Evolutionary conservation across 2,113 vertebrate genomes (phyloP).

Genomic region (Catharus fuscescens): DNA sequence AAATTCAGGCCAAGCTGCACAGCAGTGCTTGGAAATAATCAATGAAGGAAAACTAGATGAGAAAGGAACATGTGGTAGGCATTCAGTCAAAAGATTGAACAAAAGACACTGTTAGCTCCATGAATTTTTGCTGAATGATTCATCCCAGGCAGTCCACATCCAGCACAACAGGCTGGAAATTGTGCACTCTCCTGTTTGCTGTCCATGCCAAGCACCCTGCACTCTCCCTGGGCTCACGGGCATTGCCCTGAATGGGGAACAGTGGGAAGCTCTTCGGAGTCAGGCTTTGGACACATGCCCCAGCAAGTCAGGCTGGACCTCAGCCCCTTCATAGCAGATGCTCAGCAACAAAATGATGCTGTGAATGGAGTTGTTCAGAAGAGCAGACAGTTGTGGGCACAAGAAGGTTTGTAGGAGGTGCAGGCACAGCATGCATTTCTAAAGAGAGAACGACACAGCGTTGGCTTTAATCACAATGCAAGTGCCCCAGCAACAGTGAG

Average conservation of each 20-base stretch:
- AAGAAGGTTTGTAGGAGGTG: background rate
- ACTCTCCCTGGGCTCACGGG: background rate
- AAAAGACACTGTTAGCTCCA: background rate
- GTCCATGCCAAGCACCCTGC: rapidly evolving
- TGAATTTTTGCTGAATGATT: background rate
- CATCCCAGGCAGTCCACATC: background rate
- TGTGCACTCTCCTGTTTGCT: rapidly evolving
- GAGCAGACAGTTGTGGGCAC: background rate
- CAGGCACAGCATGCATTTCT: background rate
- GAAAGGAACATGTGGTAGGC: background rate
- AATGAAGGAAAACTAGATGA: background rate
- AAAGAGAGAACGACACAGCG: background rate
- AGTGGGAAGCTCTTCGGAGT: background rate
- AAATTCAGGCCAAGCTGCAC: background rate
- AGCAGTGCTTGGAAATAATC: background rate
- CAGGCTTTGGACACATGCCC: background rate
- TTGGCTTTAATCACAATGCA: background rate
- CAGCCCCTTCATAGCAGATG: background rate
- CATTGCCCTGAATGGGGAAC: background rate
- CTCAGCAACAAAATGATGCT: background rate
- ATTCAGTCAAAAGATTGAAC: background rate
- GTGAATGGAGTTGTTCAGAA: background rate
- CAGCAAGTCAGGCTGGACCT: background rate
- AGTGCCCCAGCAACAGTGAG: background rate
- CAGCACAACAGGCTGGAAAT: background rate